These are phyloP conservation scores for Trematomus bernacchii DNA, from an alignment of 2,797 vertebrate genomes.

Conservation along the genomic window DNA sequence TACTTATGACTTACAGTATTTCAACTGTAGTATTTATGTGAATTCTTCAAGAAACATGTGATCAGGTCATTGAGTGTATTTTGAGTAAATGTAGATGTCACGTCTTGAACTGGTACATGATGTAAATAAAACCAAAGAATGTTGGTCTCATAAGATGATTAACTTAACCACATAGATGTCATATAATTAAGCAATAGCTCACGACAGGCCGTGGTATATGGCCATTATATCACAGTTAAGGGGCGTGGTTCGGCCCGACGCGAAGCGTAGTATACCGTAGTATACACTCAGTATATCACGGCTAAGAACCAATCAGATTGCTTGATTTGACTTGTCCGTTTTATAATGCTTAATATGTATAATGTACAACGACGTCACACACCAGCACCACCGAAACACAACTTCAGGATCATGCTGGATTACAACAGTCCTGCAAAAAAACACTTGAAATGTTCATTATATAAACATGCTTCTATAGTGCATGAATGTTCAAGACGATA, in stretches of 20 bases:
- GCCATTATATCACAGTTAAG: too few species aligned
- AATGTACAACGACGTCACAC: not conserved
- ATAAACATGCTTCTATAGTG: conserved; percentile 10
- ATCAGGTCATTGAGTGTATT: not conserved
- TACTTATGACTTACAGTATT: not conserved
- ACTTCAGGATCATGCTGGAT: conserved; percentile 15
- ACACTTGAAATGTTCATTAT: conserved; percentile 16
- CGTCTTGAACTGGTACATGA: not conserved
- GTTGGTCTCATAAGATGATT: conserved; percentile 18
- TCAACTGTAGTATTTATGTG: not conserved
- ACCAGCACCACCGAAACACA: not conserved
- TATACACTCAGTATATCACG: too few species aligned
- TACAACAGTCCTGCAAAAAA: conserved; percentile 21
- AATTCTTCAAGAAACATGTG: not conserved
- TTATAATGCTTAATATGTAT: conserved; percentile 6
- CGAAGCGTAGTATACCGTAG: too few species aligned
- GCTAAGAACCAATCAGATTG: too few species aligned
- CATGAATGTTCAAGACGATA: conserved; percentile 19
- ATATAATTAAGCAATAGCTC: too few species aligned
- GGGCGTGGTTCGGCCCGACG: too few species aligned
- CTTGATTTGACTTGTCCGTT: too few species aligned
- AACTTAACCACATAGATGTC: conserved; percentile 16
- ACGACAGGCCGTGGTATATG: too few species aligned
- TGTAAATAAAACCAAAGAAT: not conserved
- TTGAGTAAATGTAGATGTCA: not conserved